Evolutionary conservation across 1,140 invertebrate species (phyloP).

Genomic region (Diabrotica undecimpunctata): DNA sequence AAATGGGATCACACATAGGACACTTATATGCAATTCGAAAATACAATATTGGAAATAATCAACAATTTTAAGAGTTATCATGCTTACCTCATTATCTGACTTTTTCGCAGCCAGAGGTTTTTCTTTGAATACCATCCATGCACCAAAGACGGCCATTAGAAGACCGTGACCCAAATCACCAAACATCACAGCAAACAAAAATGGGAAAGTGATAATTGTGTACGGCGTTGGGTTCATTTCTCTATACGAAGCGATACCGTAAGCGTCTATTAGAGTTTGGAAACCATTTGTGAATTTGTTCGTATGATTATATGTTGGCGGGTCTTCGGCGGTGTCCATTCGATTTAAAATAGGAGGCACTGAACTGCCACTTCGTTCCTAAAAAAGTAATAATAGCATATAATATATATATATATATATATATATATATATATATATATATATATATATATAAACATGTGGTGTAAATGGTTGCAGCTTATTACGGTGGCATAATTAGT

Average conservation of each 20-base stretch:
- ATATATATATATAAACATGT: no score
- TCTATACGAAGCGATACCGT: conserved; percentile 92
- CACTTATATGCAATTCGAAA: no score
- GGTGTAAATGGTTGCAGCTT: no score
- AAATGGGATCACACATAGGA: background rate
- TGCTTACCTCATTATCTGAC: conserved; percentile 65
- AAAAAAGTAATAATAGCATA: no score
- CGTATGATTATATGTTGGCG: conserved; percentile 95
- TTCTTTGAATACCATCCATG: conserved; percentile 86
- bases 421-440: no score
- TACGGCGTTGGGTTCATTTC: conserved; percentile 98
- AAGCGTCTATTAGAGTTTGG: conserved; percentile 94
- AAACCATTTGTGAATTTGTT: conserved; percentile 98
- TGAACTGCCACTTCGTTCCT: conserved; percentile 80
- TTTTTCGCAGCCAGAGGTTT: conserved; percentile 77
- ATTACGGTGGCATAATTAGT: no score
- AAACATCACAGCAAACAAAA: conserved; percentile 93
- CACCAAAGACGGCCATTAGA: conserved; percentile 78
- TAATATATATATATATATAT: no score
- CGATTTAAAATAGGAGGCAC: conserved; percentile 95
- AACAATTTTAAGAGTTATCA: background rate
- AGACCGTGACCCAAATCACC: conserved; percentile 87
- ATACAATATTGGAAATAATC: background rate
- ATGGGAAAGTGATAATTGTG: conserved; percentile 92
- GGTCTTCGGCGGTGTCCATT: conserved; percentile 89